phyloP scores from a whole-genome alignment of 1,140 invertebrate species.

The Mylabris phalerata region DNA sequence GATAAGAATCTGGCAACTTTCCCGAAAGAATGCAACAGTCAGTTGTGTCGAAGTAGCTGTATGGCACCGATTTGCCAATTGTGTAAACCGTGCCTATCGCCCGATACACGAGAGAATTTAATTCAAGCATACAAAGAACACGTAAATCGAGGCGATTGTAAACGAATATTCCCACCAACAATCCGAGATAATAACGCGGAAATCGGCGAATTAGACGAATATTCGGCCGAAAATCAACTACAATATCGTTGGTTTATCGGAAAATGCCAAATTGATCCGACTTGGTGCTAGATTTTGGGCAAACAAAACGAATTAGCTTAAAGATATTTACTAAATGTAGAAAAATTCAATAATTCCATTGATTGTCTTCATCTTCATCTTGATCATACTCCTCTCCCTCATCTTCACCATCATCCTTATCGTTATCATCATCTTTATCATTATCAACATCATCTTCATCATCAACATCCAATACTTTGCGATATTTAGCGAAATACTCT shows the following conservation, averaged over 20 bases:
- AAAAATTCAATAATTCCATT: no score
- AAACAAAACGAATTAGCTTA: no score
- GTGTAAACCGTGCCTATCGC: slow-evolving; percentile 70
- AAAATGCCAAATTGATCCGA: slow-evolving; percentile 66
- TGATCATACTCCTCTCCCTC: no score
- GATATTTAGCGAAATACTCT: slow-evolving; percentile 29
- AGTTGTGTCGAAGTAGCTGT: slow-evolving; percentile 57
- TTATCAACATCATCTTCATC: not conserved
- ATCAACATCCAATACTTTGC: not conserved
- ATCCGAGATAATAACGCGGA: slow-evolving; percentile 39
- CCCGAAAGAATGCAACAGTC: slow-evolving; percentile 59
- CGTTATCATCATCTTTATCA: not conserved
- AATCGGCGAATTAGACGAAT: slow-evolving; percentile 41
- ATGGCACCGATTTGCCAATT: slow-evolving; percentile 62
- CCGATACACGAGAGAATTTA: slow-evolving; percentile 52
- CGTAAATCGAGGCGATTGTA: slow-evolving; percentile 67
- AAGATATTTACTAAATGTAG: no score
- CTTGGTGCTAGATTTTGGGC: slow-evolving; percentile 54
- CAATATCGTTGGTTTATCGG: slow-evolving; percentile 75
- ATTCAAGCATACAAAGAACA: slow-evolving; percentile 71
- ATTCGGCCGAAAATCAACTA: slow-evolving; percentile 56
- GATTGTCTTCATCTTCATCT: no score
- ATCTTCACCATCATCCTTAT: not conserved
- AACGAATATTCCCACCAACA: slow-evolving; percentile 70
- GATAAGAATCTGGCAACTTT: slow-evolving; percentile 75